These are phyloP conservation scores for Platyscapa corneri DNA, from an alignment of 1,140 invertebrate species.

Conservation along the genomic window DNA sequence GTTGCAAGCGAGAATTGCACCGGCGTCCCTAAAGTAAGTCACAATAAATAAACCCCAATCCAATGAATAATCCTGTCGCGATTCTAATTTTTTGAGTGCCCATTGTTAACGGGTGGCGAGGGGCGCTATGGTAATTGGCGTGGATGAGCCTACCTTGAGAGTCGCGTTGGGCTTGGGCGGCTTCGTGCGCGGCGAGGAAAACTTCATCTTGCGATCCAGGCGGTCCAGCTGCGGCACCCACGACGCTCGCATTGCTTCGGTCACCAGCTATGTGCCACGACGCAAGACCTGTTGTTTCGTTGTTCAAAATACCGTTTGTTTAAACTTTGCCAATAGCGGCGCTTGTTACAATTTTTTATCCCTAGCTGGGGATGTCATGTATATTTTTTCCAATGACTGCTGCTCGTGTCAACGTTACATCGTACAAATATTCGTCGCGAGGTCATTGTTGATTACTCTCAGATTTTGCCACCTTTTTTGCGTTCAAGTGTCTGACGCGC, in stretches of 20 bases:
- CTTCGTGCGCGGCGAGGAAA: conserved; percentile 82
- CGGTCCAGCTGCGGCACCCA: conserved; percentile 67
- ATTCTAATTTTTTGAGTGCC: conserved; percentile 55
- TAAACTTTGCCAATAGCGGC: not conserved
- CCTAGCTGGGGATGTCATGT: no score
- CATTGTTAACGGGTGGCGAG: conserved; percentile 67
- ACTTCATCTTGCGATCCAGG: conserved; percentile 78
- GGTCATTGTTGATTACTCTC: no score
- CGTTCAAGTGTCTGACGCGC: no score
- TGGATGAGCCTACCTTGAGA: conserved; percentile 82
- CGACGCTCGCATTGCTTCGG: conserved; percentile 76
- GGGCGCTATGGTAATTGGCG: conserved; percentile 66
- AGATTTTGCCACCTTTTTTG: no score
- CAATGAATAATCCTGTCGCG: not conserved
- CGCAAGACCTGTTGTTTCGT: conserved; percentile 62
- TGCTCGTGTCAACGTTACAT: no score
- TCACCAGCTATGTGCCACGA: conserved; percentile 80
- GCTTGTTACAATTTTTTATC: not conserved
- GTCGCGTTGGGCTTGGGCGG: conserved; percentile 82
- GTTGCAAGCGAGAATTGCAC: no score
- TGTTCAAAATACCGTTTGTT: not conserved
- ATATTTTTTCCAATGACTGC: no score
- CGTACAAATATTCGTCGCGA: no score
- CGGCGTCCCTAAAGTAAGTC: no score
- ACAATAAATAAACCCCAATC: no score